Evolutionary conservation across 2,113 vertebrate genomes (phyloP), one percentile per base, ranked within the genome.

Genomic region (Mesembrinibis cayennensis): DNA sequence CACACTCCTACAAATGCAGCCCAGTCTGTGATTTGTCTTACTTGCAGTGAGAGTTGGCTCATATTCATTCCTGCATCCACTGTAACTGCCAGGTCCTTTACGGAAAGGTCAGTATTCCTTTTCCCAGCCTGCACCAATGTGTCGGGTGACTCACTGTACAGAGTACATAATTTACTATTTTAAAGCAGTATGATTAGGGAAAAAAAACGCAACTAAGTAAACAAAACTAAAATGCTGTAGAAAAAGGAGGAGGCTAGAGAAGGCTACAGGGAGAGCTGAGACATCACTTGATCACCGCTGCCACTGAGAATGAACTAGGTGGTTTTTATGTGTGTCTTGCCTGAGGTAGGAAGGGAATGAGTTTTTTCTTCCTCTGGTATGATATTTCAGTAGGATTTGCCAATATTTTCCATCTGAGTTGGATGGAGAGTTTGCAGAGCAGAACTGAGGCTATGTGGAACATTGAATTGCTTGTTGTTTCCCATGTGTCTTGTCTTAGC

Each of bases 331-430:
- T 26, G 32, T 69, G 32, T 80, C 62, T 94, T 55, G 82, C 80
- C 90, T 3, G 34, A 89, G 80, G 76, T 42, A 47, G 67, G 52
- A 94, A 85, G 25, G 2, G 32, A 90, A 72, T 55, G 52, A 82
- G 17, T 16, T 25, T 90, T 94, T 80, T 69, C 58, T 38, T 92
- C 59, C 50, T 87, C 59, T 78, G 47, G 10, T 78, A 21, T 56
- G 67, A 56, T 83, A 92, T 89, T 79, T 96, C 76, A 72, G 74
- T 83, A 87, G 82, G 66, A 82, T 89, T 88, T 92, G 74, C 20
- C 79, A 89, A 11, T 90, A 72, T 82, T 80, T 96, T 88, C 69
- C 72, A 25, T 27, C 58, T 22, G 62, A 88, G n/a, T 29, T 69
- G 52, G 58, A 89, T 73, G 40, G 40, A 65, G n/a, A 25, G 8